Evolutionary conservation across 2,113 vertebrate species (phyloP), one percentile per base, ranked within the genome.

Genomic region (Spheniscus mendiculus): DNA sequence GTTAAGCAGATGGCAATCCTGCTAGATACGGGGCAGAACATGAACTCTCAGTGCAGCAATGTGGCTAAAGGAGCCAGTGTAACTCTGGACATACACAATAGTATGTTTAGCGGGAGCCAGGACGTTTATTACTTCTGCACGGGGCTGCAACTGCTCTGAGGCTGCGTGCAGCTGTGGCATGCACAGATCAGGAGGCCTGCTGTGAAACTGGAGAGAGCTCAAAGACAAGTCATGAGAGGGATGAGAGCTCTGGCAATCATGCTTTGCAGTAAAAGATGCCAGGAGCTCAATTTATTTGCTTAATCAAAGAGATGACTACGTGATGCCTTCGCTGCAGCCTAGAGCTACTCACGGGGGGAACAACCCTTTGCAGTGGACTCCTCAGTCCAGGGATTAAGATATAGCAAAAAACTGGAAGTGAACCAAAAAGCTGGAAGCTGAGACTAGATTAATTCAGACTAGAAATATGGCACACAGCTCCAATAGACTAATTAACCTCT

Each of bases 261-360:
- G 18, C 59, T 44, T 73, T 55, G 49, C 59, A 74, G 50, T 73
- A 53, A 55, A 58, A 83, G 76, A 38, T 66, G 71, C 82, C 90
- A 95, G 83, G 67, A 95, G 67, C 29, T 81, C 59, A 10, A n/a
- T 6, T 9, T 81, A 77, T 92, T 94, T 74, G 40, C 45, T 90
- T 87, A 93, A 87, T 63, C 67, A 81, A 78, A 89, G 34, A 74
- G 34, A 74, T 74, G 25, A 92, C 86, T 73, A 88, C 40, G 45
- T 73, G n/a, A 73, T 73, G 67, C 18, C 29, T 86, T 73, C 4
- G 1, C 30, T 9, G 1, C 23, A 44, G 62, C 34, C 71, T 70
- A 25, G 38, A 90, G 66, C 34, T 79, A 47, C 66, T 52, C 36
- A 69, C 1, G 6, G 21, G 12, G n/a, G 29, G 5, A 32, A 73